These are phyloP conservation scores for Gymnopithys bicolor DNA, from an alignment of 2,797 vertebrate species.

Conservation along the genomic window DNA sequence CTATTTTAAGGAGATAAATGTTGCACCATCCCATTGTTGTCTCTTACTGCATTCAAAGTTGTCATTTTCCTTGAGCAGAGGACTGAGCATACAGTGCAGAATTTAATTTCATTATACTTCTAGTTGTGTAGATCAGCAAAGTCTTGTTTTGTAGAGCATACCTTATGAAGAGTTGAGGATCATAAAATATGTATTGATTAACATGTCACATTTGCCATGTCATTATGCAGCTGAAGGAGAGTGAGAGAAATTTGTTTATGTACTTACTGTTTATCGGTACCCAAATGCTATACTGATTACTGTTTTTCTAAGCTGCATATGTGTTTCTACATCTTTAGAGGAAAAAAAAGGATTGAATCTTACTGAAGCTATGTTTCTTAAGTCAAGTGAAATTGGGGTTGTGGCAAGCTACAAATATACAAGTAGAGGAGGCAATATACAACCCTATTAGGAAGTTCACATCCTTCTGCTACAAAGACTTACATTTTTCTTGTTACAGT, in stretches of 20 bases:
- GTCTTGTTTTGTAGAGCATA: not conserved
- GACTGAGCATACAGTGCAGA: not conserved
- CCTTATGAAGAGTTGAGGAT: not conserved
- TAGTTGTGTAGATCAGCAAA: conserved; percentile 23
- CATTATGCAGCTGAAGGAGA: not conserved
- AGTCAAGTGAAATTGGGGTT: not conserved
- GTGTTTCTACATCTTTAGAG: not conserved
- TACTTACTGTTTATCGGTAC: not conserved
- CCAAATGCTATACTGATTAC: not conserved
- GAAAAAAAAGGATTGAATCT: not conserved
- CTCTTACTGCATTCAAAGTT: not conserved
- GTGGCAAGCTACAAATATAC: not conserved
- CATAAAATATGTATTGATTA: conserved; percentile 16
- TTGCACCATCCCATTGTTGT: not conserved
- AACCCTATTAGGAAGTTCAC: not conserved
- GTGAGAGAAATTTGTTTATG: conserved; percentile 4
- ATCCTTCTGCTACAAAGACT: not conserved
- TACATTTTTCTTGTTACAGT: not conserved
- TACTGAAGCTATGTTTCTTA: not conserved
- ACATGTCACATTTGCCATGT: not conserved
- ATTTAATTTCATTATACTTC: conserved; percentile 24
- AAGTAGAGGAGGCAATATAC: not conserved
- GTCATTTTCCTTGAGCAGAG: not conserved
- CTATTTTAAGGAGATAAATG: not conserved
- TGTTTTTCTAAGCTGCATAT: not conserved